phyloP scores from a whole-genome alignment of 2,113 vertebrate genomes.

The Amblyornis subalaris region DNA sequence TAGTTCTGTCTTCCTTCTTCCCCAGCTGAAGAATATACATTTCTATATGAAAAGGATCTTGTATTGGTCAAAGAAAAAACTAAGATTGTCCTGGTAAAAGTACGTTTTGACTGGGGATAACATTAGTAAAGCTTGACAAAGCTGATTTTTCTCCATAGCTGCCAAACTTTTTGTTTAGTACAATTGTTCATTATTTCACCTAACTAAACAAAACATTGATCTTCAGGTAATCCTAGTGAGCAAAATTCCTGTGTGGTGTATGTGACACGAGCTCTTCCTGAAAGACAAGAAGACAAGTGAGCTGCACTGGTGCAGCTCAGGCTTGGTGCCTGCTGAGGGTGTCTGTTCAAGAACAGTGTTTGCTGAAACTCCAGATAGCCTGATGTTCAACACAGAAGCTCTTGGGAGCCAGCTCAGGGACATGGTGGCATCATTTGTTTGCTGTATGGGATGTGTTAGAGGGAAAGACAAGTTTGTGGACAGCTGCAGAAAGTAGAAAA shows the following conservation, averaged over 20 bases:
- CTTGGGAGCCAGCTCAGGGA: neutral
- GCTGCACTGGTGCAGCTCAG: rapidly evolving
- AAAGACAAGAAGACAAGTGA: neutral
- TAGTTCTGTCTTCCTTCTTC: neutral
- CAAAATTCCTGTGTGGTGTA: neutral
- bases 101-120: neutral
- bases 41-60: neutral
- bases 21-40: neutral
- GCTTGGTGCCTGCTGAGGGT: rapidly evolving
- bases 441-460: neutral
- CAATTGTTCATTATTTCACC: neutral
- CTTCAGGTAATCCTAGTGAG: neutral
- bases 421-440: neutral
- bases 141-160: neutral
- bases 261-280: rapidly evolving
- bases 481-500: neutral
- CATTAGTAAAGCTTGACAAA: neutral
- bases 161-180: neutral
- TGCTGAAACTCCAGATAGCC: neutral
- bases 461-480: neutral
- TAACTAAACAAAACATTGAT: constrained; percentile 15
- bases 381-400: neutral
- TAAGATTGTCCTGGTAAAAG: neutral
- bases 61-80: neutral
- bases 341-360: rapidly evolving